These are phyloP conservation scores for Nemapogon koenigi DNA, from an alignment of 2,888 invertebrate species.

Conservation along the genomic window DNA sequence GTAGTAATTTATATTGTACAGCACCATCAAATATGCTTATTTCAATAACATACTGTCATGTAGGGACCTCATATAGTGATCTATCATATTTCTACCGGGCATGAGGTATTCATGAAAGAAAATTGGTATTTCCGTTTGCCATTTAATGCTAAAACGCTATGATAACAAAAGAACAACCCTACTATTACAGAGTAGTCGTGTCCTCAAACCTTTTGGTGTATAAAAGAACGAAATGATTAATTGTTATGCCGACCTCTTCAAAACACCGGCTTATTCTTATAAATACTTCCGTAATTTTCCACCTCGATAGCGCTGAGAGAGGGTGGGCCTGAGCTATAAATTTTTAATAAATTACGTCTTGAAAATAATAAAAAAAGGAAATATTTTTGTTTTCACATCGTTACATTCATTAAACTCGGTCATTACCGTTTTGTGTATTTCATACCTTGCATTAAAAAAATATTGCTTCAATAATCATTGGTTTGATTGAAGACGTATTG, in stretches of 20 bases:
- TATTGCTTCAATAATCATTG: too few species aligned
- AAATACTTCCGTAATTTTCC: conserved; percentile 64
- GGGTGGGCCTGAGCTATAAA: conserved; percentile 50
- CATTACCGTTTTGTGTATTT: too few species aligned
- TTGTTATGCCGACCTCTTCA: conserved; percentile 60
- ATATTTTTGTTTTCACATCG: too few species aligned
- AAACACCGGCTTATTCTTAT: conserved; percentile 60
- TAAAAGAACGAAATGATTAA: conserved; percentile 59
- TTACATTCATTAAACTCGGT: too few species aligned
- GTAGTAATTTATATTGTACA: too few species aligned
- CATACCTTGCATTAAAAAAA: too few species aligned
- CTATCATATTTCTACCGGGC: not conserved
- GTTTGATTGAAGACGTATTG: too few species aligned
- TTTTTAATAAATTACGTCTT: conserved; percentile 55
- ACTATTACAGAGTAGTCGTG: conserved; percentile 38
- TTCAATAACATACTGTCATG: too few species aligned
- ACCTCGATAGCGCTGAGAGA: conserved; percentile 51
- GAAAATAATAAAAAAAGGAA: too few species aligned
- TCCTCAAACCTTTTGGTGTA: conserved; percentile 53
- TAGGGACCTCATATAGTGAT: too few species aligned
- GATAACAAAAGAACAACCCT: conserved; percentile 44
- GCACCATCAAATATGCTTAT: too few species aligned
- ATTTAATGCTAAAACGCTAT: conserved; percentile 17
- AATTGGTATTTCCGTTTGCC: conserved; percentile 6
- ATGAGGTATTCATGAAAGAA: not conserved